Percentiles rank a stretch among this genome's conserved stretches.
Conservation (phyloP, 2,113 vertebrate genomes). For the Polypterus senegalus region DNA sequence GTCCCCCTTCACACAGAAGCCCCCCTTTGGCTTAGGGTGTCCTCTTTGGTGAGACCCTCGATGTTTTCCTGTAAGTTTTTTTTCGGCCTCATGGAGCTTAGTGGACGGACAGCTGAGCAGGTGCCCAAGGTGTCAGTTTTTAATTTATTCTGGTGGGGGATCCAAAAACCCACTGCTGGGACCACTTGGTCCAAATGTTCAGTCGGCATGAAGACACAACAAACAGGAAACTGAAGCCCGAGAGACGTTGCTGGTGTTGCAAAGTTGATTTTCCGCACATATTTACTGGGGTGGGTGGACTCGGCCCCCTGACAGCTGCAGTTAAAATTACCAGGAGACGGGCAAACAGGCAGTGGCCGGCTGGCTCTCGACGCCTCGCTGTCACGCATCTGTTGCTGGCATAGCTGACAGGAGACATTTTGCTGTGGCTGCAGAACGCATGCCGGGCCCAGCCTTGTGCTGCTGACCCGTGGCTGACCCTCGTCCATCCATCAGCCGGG, state of each 20-base stretch:
- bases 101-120: not conserved
- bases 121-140: not conserved
- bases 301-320: not conserved
- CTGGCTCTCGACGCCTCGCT: conserved; percentile 22
- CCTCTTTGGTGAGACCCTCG: not conserved
- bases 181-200: no score
- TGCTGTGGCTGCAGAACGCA: not conserved
- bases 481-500: no score
- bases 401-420: not conserved
- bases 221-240: not conserved
- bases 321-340: not conserved
- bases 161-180: no score
- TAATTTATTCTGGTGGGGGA: not conserved
- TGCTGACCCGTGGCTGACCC: no score
- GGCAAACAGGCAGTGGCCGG: not conserved
- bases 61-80: not conserved
- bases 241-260: not conserved
- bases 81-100: not conserved
- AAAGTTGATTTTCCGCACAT: not conserved
- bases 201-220: not conserved
- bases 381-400: conserved; percentile 4
- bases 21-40: not conserved
- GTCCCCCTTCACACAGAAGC: not conserved
- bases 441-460: not conserved
- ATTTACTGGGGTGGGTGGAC: not conserved